Evolutionary conservation across 2,113 vertebrate species (phyloP), one percentile per base, ranked within the genome.

Genomic region (Orcinus orca): DNA sequence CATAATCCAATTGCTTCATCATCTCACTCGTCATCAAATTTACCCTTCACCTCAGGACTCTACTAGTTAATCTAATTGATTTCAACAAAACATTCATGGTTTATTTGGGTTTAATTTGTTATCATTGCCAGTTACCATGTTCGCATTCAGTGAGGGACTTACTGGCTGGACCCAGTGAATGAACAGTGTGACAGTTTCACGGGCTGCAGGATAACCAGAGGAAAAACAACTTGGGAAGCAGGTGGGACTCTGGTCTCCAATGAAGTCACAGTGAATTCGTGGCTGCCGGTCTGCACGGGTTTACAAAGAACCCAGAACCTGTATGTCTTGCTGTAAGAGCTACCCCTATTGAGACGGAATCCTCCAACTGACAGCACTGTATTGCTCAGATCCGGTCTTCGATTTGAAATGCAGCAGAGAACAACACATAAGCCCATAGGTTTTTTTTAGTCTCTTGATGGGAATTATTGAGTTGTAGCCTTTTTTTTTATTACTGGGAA

Each of bases 201-300:
- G 1, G 13, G 33, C 8, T 41, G 10, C 33, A 50, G 29, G 6
- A 31, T 55, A 65, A 5, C 0, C 4, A 23, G 18, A 60, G 44
- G 55, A 31, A 33, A 85, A 67, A 38, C 14, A 38, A 25, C 5
- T 18, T 29, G 5, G 29, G 26, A 21, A 26, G 70, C n/a, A 74
- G 50, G 23, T 31, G 3, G 17, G 11, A 73, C 1, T 29, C 50
- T n/a, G 20, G n/a, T 58, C 82, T 67, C 68, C 36, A 26, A 2
- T 26, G 26, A 67, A 60, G 23, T 68, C 36, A 67, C 25, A 29
- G 3, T 41, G 58, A 20, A 15, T 74, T 3, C 21, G n/a, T 44
- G 23, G 47, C 67, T 36, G 25, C 50, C n/a, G 63, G 3, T 12
- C 47, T 44, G 2, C 0, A 0, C 1, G 29, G 20, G 10, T 65